Base-by-base conservation (phyloP, 1,140 invertebrate genomes). In the Diploscapter pachys region DNA sequence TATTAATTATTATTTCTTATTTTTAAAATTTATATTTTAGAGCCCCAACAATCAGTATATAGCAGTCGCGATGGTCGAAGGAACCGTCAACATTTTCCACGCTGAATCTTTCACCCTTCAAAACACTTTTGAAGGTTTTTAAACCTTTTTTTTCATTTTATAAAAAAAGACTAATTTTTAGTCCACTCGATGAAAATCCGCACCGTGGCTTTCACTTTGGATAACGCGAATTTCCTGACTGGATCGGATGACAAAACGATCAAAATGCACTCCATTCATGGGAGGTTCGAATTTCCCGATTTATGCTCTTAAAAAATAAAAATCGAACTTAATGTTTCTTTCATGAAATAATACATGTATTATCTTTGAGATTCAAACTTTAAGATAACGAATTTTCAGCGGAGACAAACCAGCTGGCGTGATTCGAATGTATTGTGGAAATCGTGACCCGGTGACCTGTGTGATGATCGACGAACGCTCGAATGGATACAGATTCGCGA, bases 151-250 rank as follows among this genome's bases (percentile, higher is more conserved):
- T 31, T 31, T 31, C 31, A 31, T 31, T 31, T 31, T 31, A 31
- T 31, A 31, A 31, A 64, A 64, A 64, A 55, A 53, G 11, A 48
- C 66, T 68, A 50, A 5, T 65, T 74, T 74, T 51, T 66, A 74
- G 73, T 74, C 64, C 73, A 74, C 50, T 57, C 73, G 6, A 69
- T 74, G 64, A 52, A 64, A 49, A 63, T 74, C 48, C 9, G 73
- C 13, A 69, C 64, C 4, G 70, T 74, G 11, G 48, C 48, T 3
- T 74, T 74, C 57, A 65, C 64, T 3, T 6, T 31, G 2, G 54
- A 48, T 3, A 67, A 74, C 11, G 73, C 68, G 5, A 48, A 64
- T 51, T 63, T 74, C 4, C 64, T 74, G 11, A 69, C 53, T 5
- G 73, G n/a, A 11, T 67, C 63, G 9, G 73, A 74, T 11, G 73